Conservation (phyloP, 2,888 invertebrate species). For the Spialia ferax region DNA sequence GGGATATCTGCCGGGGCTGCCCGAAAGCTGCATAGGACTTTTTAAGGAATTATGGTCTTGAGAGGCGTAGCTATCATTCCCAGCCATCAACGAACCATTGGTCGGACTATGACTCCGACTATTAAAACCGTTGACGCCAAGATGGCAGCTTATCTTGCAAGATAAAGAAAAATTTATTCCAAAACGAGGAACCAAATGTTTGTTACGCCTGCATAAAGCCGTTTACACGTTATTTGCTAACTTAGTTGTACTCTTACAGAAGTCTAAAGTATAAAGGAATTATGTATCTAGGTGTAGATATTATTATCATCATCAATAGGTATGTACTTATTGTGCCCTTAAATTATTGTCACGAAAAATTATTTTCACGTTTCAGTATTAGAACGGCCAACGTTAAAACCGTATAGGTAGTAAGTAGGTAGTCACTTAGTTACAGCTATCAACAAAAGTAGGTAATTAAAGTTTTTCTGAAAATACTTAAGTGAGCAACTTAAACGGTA, state of each 20-base stretch:
- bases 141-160: conserved; percentile 77
- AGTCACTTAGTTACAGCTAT: no score
- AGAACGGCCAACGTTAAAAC: no score
- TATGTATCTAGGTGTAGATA: no score
- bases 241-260: not conserved
- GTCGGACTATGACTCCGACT: conserved; percentile 89
- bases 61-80: conserved; percentile 85
- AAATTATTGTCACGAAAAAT: no score
- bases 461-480: not conserved
- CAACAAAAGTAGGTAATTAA: no score
- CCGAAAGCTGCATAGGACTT: conserved; percentile 86
- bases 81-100: conserved; percentile 88
- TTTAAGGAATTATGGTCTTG: conserved; percentile 88
- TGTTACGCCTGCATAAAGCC: conserved; percentile 18
- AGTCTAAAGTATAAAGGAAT: no score
- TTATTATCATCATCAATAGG: no score
- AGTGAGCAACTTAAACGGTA: not conserved
- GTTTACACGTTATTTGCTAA: not conserved
- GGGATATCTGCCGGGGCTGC: conserved; percentile 86
- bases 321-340: no score
- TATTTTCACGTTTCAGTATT: no score
- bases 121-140: conserved; percentile 88
- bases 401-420: no score
- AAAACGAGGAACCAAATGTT: conserved; percentile 23
- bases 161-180: conserved; percentile 8